phyloP scores from a whole-genome alignment of 2,797 vertebrate species.

The Columba guinea region DNA sequence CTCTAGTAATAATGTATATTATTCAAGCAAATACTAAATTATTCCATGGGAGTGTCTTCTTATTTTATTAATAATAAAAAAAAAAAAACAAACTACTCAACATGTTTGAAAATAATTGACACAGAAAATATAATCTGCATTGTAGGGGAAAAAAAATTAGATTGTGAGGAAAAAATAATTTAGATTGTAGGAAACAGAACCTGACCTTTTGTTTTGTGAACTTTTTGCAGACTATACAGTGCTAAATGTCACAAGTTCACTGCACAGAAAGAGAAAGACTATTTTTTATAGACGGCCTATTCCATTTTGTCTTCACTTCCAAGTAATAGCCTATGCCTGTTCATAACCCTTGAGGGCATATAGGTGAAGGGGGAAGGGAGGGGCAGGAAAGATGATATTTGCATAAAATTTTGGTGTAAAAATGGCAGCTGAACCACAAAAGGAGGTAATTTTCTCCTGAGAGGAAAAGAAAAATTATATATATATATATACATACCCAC shows the following conservation, averaged over 20 bases:
- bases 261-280: not conserved
- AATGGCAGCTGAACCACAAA: not conserved
- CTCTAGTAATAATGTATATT: not conserved
- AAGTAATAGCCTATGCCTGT: not conserved
- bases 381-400: not conserved
- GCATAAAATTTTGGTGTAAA: not conserved
- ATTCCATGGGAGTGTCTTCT: not conserved
- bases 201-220: not conserved
- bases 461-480: not conserved
- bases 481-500: not conserved
- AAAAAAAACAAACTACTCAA: not conserved
- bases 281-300: not conserved
- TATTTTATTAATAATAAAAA: not conserved
- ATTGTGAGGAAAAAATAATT: not conserved
- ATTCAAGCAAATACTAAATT: not conserved
- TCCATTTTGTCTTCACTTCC: not conserved
- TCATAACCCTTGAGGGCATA: not conserved
- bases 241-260: not conserved
- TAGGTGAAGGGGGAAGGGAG: too few species aligned
- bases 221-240: not conserved
- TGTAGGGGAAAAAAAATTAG: not conserved
- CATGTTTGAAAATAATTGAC: not conserved
- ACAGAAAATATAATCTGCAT: not conserved
- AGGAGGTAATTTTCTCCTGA: not conserved
- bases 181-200: not conserved